Conservation (phyloP, 2,113 vertebrate genomes). For the Myxocyprinus asiaticus region DNA sequence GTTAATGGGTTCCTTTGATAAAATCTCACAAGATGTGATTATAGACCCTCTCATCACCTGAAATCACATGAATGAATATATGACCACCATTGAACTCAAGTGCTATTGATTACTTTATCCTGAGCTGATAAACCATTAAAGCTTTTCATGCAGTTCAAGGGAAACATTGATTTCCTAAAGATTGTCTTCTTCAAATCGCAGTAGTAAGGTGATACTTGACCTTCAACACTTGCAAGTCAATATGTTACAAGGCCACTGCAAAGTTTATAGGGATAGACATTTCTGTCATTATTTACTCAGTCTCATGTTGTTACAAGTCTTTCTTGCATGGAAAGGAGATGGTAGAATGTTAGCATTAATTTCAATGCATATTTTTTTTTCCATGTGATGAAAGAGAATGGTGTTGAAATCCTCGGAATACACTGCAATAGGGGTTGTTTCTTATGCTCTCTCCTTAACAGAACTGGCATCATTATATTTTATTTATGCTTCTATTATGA, state of each 20-base stretch:
- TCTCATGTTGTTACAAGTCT: too few species aligned
- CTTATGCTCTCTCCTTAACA: too few species aligned
- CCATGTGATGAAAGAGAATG: too few species aligned
- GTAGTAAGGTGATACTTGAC: background rate
- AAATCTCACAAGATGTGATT: slow-evolving; percentile 14
- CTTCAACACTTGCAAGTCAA: background rate
- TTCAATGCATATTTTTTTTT: too few species aligned
- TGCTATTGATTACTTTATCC: slow-evolving; percentile 29
- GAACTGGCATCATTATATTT: too few species aligned
- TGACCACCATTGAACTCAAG: slow-evolving; percentile 4
- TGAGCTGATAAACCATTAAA: slow-evolving; percentile 38
- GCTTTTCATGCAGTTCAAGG: slow-evolving; percentile 29
- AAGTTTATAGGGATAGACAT: too few species aligned
- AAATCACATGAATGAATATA: slow-evolving; percentile 26
- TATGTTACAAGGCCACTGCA: background rate
- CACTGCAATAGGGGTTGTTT: too few species aligned
- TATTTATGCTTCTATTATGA: too few species aligned
- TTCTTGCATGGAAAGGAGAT: too few species aligned
- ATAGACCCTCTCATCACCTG: slow-evolving; percentile 29
- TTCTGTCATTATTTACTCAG: too few species aligned
- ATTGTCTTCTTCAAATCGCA: background rate
- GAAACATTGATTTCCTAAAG: slow-evolving; percentile 22
- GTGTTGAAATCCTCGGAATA: too few species aligned
- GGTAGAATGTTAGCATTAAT: too few species aligned
- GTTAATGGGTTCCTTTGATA: slow-evolving; percentile 6